A percentile compares a stretch with the other conserved stretches of the same genome.
Evolutionary conservation across 2,113 vertebrate species (phyloP).

Genomic region (Pseudonaja textilis): DNA sequence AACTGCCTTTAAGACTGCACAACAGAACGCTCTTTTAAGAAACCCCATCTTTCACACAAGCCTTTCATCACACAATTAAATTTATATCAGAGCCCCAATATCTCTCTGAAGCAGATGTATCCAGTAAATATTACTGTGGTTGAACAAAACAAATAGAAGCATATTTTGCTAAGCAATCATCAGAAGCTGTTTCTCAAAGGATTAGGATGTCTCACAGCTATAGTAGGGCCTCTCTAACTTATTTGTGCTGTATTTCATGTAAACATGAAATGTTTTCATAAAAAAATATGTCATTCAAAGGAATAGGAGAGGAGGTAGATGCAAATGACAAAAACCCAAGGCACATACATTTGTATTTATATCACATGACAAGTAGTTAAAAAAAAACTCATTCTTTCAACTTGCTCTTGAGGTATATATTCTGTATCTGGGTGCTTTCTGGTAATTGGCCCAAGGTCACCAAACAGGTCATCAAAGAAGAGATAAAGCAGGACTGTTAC

Average conservation of each 20-base stretch:
- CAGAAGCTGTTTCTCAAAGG: background rate
- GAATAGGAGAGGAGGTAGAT: background rate
- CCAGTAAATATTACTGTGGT: background rate
- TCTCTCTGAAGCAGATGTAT: background rate
- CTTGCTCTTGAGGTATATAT: background rate
- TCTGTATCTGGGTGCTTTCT: background rate
- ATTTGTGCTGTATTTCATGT: background rate
- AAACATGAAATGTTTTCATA: background rate
- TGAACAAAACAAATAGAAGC: background rate
- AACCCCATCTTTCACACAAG: background rate
- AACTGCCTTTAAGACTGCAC: too few relatives aligned
- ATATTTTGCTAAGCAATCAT: background rate
- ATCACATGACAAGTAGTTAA: background rate
- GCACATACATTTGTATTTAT: background rate
- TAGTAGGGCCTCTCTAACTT: background rate
- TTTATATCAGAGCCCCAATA: background rate
- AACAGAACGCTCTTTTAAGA: background rate
- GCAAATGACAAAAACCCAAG: background rate
- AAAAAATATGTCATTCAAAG: background rate
- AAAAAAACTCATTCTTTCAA: background rate
- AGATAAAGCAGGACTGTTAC: too few relatives aligned
- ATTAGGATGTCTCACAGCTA: background rate
- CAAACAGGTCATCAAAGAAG: too few relatives aligned
- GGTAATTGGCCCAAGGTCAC: too few relatives aligned
- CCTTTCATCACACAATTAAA: background rate